These are phyloP conservation scores for Calliopsis andreniformis DNA, from an alignment of 1,140 invertebrate genomes.

Conservation along the genomic window DNA sequence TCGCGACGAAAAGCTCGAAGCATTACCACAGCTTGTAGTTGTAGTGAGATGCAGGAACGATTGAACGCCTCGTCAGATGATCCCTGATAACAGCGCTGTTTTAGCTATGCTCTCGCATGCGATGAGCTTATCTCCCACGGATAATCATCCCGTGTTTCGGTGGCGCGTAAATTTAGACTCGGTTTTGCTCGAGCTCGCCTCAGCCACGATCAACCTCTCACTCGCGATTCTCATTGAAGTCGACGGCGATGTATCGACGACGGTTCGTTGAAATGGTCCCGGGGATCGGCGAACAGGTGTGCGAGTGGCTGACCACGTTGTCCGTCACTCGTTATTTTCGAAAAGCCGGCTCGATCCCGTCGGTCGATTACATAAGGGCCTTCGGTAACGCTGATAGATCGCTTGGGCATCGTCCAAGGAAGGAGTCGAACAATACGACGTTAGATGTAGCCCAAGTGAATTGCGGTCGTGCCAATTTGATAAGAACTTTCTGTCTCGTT, in stretches of 20 bases:
- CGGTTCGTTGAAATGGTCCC: not conserved
- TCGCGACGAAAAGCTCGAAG: too few relatives aligned
- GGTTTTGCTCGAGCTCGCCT: not conserved
- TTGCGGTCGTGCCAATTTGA: conserved; percentile 57
- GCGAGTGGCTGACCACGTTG: conserved; percentile 1
- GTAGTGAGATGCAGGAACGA: not conserved
- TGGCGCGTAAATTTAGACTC: conserved; percentile 1
- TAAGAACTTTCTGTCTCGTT: conserved; percentile 41
- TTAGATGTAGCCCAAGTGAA: conserved; percentile 13
- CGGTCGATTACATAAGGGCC: conserved; percentile 50
- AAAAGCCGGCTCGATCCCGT: conserved; percentile 40
- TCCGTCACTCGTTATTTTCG: conserved; percentile 52
- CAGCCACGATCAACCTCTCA: not conserved
- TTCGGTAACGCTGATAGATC: conserved; percentile 45
- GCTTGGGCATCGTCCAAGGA: conserved; percentile 48
- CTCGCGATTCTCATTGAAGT: not conserved
- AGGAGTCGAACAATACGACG: conserved; percentile 39
- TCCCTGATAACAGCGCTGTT: not conserved
- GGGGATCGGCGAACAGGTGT: conserved; percentile 49
- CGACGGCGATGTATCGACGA: not conserved
- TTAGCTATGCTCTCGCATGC: conserved; percentile 1
- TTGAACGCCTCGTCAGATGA: not conserved
- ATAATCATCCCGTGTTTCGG: conserved; percentile 17
- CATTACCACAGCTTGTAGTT: too few relatives aligned
- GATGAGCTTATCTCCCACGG: not conserved